These are phyloP conservation scores for Semaprochilodus insignis DNA, from an alignment of 2,797 vertebrate species.

Conservation along the genomic window DNA sequence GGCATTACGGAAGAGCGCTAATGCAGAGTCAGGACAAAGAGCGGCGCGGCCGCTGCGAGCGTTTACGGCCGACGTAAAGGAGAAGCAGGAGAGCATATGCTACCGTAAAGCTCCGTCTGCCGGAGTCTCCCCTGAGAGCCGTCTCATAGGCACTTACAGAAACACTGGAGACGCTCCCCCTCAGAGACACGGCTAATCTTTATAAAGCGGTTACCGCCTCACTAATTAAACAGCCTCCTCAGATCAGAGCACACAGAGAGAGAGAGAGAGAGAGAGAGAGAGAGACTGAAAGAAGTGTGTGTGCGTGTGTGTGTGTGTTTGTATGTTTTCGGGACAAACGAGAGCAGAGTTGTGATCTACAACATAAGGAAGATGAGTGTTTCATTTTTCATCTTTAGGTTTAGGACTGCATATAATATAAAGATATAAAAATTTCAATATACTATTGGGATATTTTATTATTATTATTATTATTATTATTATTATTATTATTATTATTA, in stretches of 20 bases:
- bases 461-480: too few species aligned
- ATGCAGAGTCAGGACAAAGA: conserved; percentile 42
- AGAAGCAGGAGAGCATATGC: conserved; percentile 77
- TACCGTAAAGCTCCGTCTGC: conserved; percentile 80
- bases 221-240: conserved; percentile 57
- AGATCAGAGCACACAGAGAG: conserved; percentile 33
- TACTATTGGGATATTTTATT: too few species aligned
- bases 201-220: conserved; percentile 74
- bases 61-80: conserved; percentile 74
- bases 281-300: background rate
- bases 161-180: conserved; percentile 65
- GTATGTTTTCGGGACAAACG: background rate
- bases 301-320: background rate
- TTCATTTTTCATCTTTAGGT: too few species aligned
- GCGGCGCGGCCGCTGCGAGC: conserved; percentile 46
- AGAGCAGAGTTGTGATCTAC: background rate
- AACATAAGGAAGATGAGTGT: background rate
- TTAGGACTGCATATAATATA: too few species aligned
- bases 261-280: conserved; percentile 2
- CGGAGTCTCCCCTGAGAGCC: conserved; percentile 71
- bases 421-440: too few species aligned
- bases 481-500: too few species aligned
- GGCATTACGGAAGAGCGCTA: conserved; percentile 33
- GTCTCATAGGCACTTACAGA: conserved; percentile 74
- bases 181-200: conserved; percentile 74